Conservation (phyloP, 2,113 vertebrate species). For the Mirounga angustirostris region DNA sequence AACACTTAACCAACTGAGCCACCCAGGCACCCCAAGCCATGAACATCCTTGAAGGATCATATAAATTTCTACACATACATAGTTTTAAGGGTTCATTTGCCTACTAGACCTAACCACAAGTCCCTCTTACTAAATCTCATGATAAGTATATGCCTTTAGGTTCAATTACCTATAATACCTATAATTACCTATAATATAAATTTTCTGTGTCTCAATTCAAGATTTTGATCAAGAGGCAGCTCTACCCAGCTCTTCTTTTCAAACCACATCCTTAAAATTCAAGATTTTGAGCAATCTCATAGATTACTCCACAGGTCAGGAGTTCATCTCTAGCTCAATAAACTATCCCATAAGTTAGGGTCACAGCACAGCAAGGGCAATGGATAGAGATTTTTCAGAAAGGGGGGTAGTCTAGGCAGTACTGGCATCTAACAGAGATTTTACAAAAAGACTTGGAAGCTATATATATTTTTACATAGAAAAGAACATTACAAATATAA, state of each 20-base stretch:
- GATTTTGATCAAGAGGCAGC: neutral
- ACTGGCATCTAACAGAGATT: neutral
- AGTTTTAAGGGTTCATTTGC: neutral
- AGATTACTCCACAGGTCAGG: neutral
- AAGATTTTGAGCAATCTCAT: neutral
- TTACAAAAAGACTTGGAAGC: neutral
- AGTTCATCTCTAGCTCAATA: neutral
- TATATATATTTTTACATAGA: neutral
- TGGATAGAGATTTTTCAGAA: neutral
- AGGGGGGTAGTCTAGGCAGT: neutral
- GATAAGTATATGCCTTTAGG: neutral
- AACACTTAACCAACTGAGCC: neutral
- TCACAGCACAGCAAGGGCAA: neutral
- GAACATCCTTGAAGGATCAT: neutral
- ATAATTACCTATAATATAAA: neutral
- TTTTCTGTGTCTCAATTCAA: neutral
- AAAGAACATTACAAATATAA: neutral
- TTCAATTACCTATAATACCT: neutral
- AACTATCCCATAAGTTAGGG: neutral
- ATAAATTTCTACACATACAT: neutral
- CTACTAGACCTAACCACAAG: neutral
- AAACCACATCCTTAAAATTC: neutral
- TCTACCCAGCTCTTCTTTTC: neutral
- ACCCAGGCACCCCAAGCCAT: neutral
- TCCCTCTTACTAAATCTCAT: neutral